Conservation (phyloP, 2,888 invertebrate genomes). For the Eupithecia pulchellata region DNA sequence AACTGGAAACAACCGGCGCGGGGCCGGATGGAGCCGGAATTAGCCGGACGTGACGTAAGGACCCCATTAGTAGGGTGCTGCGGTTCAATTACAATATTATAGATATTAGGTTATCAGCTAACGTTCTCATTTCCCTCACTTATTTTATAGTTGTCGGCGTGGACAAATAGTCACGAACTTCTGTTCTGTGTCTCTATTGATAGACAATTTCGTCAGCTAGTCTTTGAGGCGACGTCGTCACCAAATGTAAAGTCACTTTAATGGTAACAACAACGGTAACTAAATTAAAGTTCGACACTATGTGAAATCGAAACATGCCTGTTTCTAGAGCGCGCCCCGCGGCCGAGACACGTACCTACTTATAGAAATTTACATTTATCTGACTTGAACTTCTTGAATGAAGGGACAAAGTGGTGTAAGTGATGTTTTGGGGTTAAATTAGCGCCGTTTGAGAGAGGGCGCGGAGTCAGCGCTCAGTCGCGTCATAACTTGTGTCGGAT, state of each 20-base stretch:
- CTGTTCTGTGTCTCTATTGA: not conserved
- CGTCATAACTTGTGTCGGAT: too few species aligned
- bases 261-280: not conserved
- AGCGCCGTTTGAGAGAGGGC: not conserved
- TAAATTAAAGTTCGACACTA: not conserved
- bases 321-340: not conserved
- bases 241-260: not conserved
- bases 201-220: not conserved
- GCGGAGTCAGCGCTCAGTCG: too few species aligned
- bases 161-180: not conserved
- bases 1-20: slow-evolving; percentile 47
- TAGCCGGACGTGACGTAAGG: slow-evolving; percentile 43
- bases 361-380: not conserved
- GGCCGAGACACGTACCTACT: not conserved
- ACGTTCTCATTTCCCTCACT: not conserved
- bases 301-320: not conserved
- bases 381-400: not conserved
- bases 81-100: slow-evolving; percentile 21
- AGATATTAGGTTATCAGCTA: slow-evolving; percentile 8
- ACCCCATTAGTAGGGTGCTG: slow-evolving; percentile 35
- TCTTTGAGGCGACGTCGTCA: not conserved
- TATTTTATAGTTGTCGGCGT: not conserved
- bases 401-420: not conserved
- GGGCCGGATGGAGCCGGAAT: slow-evolving; percentile 42
- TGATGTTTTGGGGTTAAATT: not conserved